phyloP scores from a whole-genome alignment of 2,888 invertebrate species.

The Drosophila paranaensis region DNA sequence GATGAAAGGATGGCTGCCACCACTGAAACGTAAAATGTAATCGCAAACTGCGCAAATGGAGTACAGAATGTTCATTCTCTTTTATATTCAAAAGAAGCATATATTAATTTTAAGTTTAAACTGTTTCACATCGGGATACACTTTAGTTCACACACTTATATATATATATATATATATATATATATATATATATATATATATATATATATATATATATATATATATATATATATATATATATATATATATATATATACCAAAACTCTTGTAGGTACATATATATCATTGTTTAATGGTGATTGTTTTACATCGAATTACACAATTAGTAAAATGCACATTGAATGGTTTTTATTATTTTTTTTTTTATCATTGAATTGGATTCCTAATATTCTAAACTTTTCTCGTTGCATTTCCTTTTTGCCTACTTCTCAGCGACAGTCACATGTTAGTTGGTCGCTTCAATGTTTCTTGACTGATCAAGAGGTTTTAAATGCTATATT shows the following conservation, averaged over 20 bases:
- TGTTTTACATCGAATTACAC: slow-evolving; percentile 42
- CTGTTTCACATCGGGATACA: background rate
- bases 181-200: slow-evolving; percentile 17
- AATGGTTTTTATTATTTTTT: slow-evolving; percentile 5
- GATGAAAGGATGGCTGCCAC: slow-evolving; percentile 20
- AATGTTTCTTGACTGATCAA: slow-evolving; percentile 10
- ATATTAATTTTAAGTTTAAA: background rate
- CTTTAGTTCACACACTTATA: background rate
- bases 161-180: slow-evolving; percentile 12
- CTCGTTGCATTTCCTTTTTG: slow-evolving; percentile 31
- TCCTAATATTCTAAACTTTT: slow-evolving; percentile 14
- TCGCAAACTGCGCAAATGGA: background rate
- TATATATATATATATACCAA: slow-evolving; percentile 12
- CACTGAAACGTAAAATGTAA: background rate
- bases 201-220: background rate
- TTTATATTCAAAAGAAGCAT: slow-evolving; percentile 4
- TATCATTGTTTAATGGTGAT: slow-evolving; percentile 29
- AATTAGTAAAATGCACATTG: slow-evolving; percentile 36
- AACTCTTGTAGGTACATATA: slow-evolving; percentile 25
- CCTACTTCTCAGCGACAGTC: slow-evolving; percentile 39
- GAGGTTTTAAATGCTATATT: slow-evolving; percentile 34
- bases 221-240: background rate
- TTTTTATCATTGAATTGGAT: slow-evolving; percentile 34
- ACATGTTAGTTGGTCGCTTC: slow-evolving; percentile 54
- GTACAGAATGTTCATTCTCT: background rate